Conservation (phyloP, 2,113 vertebrate species). For the Peromyscus leucopus region DNA sequence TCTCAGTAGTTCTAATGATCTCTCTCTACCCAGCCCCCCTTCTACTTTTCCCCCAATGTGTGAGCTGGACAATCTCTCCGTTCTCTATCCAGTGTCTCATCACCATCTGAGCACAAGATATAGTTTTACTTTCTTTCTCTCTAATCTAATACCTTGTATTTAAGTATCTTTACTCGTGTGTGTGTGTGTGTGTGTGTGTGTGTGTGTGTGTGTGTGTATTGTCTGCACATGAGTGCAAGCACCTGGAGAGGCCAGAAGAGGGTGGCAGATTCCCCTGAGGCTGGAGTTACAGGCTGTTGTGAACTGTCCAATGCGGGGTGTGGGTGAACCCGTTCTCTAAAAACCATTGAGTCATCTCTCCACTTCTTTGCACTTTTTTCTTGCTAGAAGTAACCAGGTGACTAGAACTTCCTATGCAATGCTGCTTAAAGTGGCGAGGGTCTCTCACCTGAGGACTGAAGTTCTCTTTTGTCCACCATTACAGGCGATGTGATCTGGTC, state of each 20-base stretch:
- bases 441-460: background rate
- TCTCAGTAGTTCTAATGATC: background rate
- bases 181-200: background rate
- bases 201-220: background rate
- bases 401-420: background rate
- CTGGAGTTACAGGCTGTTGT: background rate
- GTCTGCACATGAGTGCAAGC: background rate
- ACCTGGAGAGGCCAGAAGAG: background rate
- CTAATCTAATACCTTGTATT: background rate
- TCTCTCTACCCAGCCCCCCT: background rate
- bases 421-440: background rate
- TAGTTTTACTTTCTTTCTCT: constrained; percentile 21
- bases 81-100: background rate
- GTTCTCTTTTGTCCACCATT: background rate
- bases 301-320: background rate
- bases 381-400: background rate
- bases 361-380: background rate
- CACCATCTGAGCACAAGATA: background rate
- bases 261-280: background rate
- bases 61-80: background rate
- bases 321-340: background rate
- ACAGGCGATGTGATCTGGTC: too few relatives aligned
- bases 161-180: background rate
- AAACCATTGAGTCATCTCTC: background rate
- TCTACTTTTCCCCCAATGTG: too few relatives aligned